Evolutionary conservation across 1,140 invertebrate species (phyloP), one percentile per base, ranked within the genome.

Genomic region (Orchestia grillus): DNA sequence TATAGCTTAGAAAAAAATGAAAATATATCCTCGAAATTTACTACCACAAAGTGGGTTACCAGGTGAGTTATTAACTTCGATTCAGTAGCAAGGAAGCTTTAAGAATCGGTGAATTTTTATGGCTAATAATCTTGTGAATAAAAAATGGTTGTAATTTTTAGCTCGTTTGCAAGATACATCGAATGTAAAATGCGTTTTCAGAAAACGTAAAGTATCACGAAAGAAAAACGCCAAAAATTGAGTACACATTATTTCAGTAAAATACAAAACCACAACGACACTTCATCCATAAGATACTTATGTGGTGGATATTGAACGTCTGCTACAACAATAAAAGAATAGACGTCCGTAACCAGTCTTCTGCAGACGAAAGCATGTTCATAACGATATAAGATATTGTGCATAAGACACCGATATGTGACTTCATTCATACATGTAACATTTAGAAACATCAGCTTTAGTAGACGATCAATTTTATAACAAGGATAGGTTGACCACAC

Each of bases 341-440:
- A 53, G 6, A 53, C 6, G 19, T 53, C 47, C 47, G 19, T 8
- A 53, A 6, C 47, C 19, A 19, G 47, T 8, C 19, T 53, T 8
- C 6, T 53, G 47, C 47, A 8, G 19, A 53, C 6, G 47, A 53
- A 19, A 8, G 19, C 47, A 53, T 53, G 47, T 53, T 53, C 47
- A 19, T 53, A 8, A 53, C 47, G 19, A 53, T 53, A 36, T 77
- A 77, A 36, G 15, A 77, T 28, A 77, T 77, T 77, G 62, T 77
- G 62, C 62, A 77, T 28, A 8, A 36, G 62, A 77, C 62, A 90
- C 36, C 88, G 88, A 90, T 90, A 90, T 90, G 88, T 90, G n/a
- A 90, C 4, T 90, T 90, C 88, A 90, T 41, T 90, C 62, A 90
- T 42, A 90, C 88, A 90, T 90, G 11, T 42, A 90, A 90, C 88